Evolutionary conservation across 2,888 invertebrate genomes (phyloP).

Genomic region (Altica lythri): DNA sequence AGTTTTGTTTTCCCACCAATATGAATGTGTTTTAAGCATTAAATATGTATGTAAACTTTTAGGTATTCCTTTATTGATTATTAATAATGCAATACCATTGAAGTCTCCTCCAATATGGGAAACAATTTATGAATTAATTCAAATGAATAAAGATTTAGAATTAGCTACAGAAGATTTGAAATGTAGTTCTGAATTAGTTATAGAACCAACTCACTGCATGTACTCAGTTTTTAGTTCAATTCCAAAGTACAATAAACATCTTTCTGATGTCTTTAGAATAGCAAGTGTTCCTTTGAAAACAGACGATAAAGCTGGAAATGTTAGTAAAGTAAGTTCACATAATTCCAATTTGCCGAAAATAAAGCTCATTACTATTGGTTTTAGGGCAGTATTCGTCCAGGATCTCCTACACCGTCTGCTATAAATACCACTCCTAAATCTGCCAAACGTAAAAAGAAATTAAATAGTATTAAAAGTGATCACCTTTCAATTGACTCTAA

Average conservation of each 20-base stretch:
- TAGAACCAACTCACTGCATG: slow-evolving; percentile 13
- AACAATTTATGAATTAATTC: no score
- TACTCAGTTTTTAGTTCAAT: slow-evolving; percentile 11
- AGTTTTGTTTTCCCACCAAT: no score
- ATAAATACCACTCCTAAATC: not conserved
- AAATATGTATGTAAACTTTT: not conserved
- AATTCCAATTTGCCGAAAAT: no score
- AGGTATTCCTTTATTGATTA: slow-evolving; percentile 13
- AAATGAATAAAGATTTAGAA: not conserved
- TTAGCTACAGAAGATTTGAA: not conserved
- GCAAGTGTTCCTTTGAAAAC: no score
- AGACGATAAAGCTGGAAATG: no score
- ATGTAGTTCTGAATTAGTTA: not conserved
- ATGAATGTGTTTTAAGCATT: no score
- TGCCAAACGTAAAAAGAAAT: not conserved
- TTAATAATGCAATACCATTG: not conserved
- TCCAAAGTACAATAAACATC: slow-evolving; percentile 1
- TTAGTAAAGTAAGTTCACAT: not conserved
- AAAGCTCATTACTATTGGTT: no score
- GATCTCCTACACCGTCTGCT: not conserved
- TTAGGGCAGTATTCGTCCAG: no score
- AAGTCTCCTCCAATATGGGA: not conserved
- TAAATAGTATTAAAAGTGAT: slow-evolving; percentile 6
- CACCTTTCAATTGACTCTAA: not conserved
- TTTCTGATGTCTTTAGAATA: slow-evolving; percentile 13